These are phyloP conservation scores for Atopsyche davidsoni DNA, from an alignment of 1,140 invertebrate species.

Conservation along the genomic window DNA sequence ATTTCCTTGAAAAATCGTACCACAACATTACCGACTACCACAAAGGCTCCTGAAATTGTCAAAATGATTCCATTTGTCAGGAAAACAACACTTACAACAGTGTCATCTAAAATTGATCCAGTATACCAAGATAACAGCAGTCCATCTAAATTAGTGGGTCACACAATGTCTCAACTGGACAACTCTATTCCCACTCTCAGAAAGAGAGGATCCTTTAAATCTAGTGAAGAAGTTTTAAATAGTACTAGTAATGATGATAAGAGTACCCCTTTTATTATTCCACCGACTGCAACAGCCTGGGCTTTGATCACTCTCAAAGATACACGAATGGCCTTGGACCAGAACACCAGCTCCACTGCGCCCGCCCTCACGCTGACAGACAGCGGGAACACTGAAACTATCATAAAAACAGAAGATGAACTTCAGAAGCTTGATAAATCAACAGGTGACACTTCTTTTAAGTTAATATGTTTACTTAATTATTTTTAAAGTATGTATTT, in stretches of 20 bases:
- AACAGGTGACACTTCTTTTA: slow-evolving; percentile 17
- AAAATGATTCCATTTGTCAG: slow-evolving; percentile 22
- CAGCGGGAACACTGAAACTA: slow-evolving; percentile 10
- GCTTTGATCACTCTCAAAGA: slow-evolving; percentile 24
- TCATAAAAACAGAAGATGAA: slow-evolving; percentile 21
- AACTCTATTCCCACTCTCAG: slow-evolving; percentile 25
- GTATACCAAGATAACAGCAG: slow-evolving; percentile 19
- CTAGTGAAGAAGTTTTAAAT: slow-evolving; percentile 3
- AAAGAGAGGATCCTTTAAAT: slow-evolving; percentile 24
- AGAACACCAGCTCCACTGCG: slow-evolving; percentile 8
- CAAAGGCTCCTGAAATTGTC: slow-evolving; percentile 18
- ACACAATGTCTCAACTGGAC: slow-evolving; percentile 16
- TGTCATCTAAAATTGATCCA: slow-evolving; percentile 26
- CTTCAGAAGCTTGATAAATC: slow-evolving; percentile 21
- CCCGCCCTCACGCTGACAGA: background rate
- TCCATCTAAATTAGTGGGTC: slow-evolving; percentile 14
- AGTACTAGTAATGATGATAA: slow-evolving; percentile 5
- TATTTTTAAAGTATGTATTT: background rate
- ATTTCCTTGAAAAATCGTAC: slow-evolving; percentile 25
- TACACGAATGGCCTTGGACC: slow-evolving; percentile 11
- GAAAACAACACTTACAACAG: slow-evolving; percentile 21
- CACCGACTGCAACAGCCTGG: slow-evolving; percentile 27
- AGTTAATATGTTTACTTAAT: background rate
- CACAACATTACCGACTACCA: background rate
- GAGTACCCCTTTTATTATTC: slow-evolving; percentile 16